These are phyloP conservation scores for Epinephelus moara DNA, from an alignment of 2,113 vertebrate species.

Conservation along the genomic window DNA sequence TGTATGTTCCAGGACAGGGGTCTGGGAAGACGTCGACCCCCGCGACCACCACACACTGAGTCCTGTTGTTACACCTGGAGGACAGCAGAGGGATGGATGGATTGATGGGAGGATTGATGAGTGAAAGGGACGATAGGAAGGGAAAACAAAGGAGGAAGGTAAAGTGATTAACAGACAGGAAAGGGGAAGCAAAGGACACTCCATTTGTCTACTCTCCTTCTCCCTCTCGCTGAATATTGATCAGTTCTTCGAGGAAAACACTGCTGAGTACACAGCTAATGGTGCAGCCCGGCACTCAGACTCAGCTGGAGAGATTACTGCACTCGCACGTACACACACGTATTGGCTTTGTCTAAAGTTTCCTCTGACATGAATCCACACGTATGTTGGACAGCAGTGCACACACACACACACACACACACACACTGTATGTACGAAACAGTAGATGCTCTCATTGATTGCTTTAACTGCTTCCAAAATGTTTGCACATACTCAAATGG, in stretches of 20 bases:
- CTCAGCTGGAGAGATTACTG: constrained; percentile 49
- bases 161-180: constrained; percentile 71
- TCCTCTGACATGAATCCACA: constrained; percentile 47
- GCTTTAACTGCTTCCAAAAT: constrained; percentile 24
- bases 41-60: constrained; percentile 94
- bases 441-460: constrained; percentile 47
- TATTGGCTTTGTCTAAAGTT: constrained; percentile 46
- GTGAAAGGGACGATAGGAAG: constrained; percentile 43
- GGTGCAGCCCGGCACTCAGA: constrained; percentile 67
- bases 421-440: not conserved
- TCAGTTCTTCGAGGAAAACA: constrained; percentile 83
- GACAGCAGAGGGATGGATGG: constrained; percentile 11
- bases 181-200: constrained; percentile 69
- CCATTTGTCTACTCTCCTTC: constrained; percentile 63
- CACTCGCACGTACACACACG: constrained; percentile 51
- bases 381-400: constrained; percentile 16
- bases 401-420: not conserved
- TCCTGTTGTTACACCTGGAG: constrained; percentile 93
- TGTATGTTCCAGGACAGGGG: constrained; percentile 95
- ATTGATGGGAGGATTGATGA: constrained; percentile 21
- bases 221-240: constrained; percentile 80
- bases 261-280: constrained; percentile 80
- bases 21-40: constrained; percentile 94
- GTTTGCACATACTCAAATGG: constrained; percentile 30
- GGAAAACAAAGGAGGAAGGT: constrained; percentile 53